Evolutionary conservation across 2,797 vertebrate genomes (phyloP).

Genomic region (Morelia viridis): DNA sequence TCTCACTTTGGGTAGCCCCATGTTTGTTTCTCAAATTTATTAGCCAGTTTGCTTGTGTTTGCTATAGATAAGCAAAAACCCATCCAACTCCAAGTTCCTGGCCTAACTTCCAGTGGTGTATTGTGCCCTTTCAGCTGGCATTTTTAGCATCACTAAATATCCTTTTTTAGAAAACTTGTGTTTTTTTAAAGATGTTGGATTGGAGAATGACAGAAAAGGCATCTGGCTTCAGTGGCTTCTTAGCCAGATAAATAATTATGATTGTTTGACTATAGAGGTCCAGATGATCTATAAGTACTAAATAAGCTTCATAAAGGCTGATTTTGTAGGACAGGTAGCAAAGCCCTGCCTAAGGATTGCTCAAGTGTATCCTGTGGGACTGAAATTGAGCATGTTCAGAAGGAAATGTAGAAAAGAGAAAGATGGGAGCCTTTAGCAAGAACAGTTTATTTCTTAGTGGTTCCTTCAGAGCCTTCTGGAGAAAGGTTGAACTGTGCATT

Average conservation of each 20-base stretch:
- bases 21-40: neutral
- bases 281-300: neutral
- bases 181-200: conserved; percentile 11
- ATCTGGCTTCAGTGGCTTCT: neutral
- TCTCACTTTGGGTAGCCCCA: neutral
- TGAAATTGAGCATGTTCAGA: neutral
- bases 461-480: neutral
- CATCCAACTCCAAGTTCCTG: neutral
- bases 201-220: neutral
- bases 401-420: neutral
- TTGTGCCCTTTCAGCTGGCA: neutral
- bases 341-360: neutral
- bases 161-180: neutral
- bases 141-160: neutral
- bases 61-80: neutral
- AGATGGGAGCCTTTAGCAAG: neutral
- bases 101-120: neutral
- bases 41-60: neutral
- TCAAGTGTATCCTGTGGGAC: neutral
- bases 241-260: neutral
- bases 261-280: neutral
- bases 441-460: neutral
- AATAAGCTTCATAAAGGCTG: neutral
- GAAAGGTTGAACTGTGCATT: neutral
- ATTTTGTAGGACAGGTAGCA: neutral